A percentile compares a stretch with the other conserved stretches of the same genome.
Conservation (phyloP, 2,797 vertebrate genomes). For the Sebastes diaconus region DNA sequence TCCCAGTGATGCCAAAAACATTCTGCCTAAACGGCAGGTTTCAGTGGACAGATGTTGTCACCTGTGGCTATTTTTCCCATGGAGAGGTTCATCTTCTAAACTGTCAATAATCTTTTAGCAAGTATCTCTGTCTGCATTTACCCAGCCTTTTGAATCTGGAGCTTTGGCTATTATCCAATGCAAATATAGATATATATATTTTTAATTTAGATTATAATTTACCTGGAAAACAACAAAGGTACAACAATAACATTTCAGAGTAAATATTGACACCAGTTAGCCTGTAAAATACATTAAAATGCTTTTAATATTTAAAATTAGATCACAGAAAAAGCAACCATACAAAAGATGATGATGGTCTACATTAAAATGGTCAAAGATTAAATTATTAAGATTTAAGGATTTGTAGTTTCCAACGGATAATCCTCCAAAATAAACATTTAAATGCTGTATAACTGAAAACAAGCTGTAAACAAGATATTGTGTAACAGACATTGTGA, state of each 20-base stretch:
- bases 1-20: too few species aligned
- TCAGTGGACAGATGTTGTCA: not conserved
- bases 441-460: not conserved
- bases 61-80: not conserved
- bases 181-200: not conserved
- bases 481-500: not conserved
- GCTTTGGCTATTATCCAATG: not conserved
- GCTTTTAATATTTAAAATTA: not conserved
- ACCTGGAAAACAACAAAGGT: not conserved
- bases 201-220: not conserved
- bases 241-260: not conserved
- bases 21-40: too few species aligned
- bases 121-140: not conserved
- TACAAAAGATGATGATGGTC: not conserved
- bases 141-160: not conserved
- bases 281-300: not conserved
- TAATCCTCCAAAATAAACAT: not conserved
- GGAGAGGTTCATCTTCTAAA: not conserved
- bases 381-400: not conserved
- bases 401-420: not conserved
- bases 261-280: not conserved
- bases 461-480: not conserved
- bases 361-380: not conserved
- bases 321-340: not conserved
- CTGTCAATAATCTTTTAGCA: not conserved